phyloP scores from a whole-genome alignment of 1,140 invertebrate genomes.

The Goniozus legneri region DNA sequence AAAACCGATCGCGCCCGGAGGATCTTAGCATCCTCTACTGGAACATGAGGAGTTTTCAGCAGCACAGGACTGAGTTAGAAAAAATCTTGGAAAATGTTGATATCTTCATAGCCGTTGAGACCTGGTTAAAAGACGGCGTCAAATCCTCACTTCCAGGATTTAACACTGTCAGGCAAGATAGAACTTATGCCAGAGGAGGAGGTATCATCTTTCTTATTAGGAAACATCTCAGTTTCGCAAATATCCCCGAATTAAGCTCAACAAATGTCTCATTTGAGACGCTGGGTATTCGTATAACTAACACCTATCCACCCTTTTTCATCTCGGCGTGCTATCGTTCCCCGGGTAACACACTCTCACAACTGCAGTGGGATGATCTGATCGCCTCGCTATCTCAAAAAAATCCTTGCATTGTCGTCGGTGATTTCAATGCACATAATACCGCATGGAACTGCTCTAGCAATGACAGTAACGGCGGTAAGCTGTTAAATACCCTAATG shows the following conservation, averaged over 20 bases:
- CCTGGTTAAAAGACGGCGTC: slow-evolving; percentile 3
- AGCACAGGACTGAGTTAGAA: background rate
- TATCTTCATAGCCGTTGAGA: slow-evolving; percentile 6
- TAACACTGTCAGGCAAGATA: slow-evolving; percentile 3
- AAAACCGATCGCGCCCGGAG: no score
- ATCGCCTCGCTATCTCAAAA: background rate
- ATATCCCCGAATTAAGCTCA: background rate
- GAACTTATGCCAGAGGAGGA: background rate
- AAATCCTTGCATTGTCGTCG: background rate
- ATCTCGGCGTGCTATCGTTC: slow-evolving; percentile 5
- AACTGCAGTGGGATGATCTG: slow-evolving; percentile 4
- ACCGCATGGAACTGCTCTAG: slow-evolving; percentile 6
- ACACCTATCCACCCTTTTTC: background rate
- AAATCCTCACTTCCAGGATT: background rate
- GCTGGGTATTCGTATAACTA: background rate
- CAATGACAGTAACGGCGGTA: slow-evolving; percentile 7
- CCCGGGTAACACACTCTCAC: background rate
- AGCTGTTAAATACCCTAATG: background rate
- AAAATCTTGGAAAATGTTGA: background rate
- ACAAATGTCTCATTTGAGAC: background rate
- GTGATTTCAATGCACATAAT: slow-evolving; percentile 14
- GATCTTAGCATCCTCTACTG: background rate
- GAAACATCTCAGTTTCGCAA: slow-evolving; percentile 2
- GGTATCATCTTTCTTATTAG: slow-evolving; percentile 6
- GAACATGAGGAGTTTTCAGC: slow-evolving; percentile 8